Percentiles rank a stretch among this genome's conserved stretches.
phyloP scores from a whole-genome alignment of 2,888 invertebrate genomes.

The Drosophila hawaiiensis region DNA sequence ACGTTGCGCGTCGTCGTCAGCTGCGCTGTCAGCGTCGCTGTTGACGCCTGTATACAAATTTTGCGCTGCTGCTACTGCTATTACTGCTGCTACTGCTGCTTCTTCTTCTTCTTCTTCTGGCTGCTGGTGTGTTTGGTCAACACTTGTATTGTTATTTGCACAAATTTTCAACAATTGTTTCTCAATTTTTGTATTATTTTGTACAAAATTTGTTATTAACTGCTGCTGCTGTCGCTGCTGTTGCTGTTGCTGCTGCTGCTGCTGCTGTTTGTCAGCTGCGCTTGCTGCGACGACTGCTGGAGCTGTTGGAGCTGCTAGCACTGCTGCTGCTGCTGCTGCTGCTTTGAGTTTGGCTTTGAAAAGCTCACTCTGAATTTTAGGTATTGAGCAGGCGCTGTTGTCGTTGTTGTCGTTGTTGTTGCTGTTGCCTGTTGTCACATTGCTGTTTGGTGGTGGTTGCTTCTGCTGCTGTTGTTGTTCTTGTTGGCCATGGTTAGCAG shows the following conservation, averaged over 20 bases:
- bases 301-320: conserved; percentile 46
- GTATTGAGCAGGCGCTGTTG: conserved; percentile 68
- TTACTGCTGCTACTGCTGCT: conserved; percentile 12
- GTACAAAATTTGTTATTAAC: conserved; percentile 31
- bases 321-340: conserved; percentile 37
- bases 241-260: conserved; percentile 50
- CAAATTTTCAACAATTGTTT: conserved; percentile 31
- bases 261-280: conserved; percentile 77
- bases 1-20: conserved; percentile 60
- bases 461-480: conserved; percentile 47
- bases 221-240: conserved; percentile 60
- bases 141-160: conserved; percentile 30
- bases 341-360: conserved; percentile 72
- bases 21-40: conserved; percentile 44
- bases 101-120: not conserved
- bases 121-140: not conserved
- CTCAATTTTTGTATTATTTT: conserved; percentile 24
- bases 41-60: conserved; percentile 42
- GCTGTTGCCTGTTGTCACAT: conserved; percentile 50
- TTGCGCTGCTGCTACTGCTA: conserved; percentile 18
- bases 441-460: conserved; percentile 61
- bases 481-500: conserved; percentile 51
- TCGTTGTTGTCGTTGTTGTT: conserved; percentile 26
- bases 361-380: conserved; percentile 75
- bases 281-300: conserved; percentile 72